phyloP scores from a whole-genome alignment of 2,113 vertebrate genomes.

The Thomomys bottae region DNA sequence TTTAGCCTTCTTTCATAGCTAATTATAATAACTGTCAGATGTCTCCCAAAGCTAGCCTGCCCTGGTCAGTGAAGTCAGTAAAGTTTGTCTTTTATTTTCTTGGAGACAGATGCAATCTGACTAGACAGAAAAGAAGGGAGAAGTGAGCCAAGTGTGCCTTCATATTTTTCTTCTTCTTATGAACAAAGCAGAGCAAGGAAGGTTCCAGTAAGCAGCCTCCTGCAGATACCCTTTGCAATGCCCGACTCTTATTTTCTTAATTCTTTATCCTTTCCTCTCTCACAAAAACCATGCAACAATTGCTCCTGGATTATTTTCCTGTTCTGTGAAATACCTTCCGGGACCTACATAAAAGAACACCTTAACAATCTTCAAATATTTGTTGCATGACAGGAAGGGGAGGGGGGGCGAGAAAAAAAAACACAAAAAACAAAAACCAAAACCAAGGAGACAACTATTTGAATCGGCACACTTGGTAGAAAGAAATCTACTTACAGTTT shows the following conservation, averaged over 20 bases:
- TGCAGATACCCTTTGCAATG: constrained; percentile 77
- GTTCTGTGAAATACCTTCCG: not conserved
- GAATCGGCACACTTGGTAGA: constrained; percentile 57
- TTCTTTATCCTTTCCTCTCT: not conserved
- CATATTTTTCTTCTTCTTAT: constrained; percentile 77
- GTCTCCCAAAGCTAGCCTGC: constrained; percentile 85
- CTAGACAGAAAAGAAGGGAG: constrained; percentile 79
- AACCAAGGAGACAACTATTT: constrained; percentile 22
- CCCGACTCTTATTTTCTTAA: constrained; percentile 67
- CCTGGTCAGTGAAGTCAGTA: constrained; percentile 87
- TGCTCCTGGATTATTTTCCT: constrained; percentile 50
- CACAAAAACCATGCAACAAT: constrained; percentile 65
- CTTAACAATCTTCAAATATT: not conserved
- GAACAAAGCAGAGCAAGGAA: constrained; percentile 85
- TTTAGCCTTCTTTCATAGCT: constrained; percentile 83
- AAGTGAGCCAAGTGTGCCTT: constrained; percentile 82
- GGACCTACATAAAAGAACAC: not conserved
- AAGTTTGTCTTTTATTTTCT: constrained; percentile 89
- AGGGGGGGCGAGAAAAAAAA: too few relatives aligned
- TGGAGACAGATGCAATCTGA: constrained; percentile 83
- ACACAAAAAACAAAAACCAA: too few relatives aligned
- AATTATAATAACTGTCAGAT: constrained; percentile 93
- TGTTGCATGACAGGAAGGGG: accelerated
- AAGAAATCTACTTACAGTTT: constrained; percentile 84
- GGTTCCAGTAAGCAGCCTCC: constrained; percentile 77